Conservation (phyloP, 2,888 invertebrate genomes). For the Andrena hattorfiana region DNA sequence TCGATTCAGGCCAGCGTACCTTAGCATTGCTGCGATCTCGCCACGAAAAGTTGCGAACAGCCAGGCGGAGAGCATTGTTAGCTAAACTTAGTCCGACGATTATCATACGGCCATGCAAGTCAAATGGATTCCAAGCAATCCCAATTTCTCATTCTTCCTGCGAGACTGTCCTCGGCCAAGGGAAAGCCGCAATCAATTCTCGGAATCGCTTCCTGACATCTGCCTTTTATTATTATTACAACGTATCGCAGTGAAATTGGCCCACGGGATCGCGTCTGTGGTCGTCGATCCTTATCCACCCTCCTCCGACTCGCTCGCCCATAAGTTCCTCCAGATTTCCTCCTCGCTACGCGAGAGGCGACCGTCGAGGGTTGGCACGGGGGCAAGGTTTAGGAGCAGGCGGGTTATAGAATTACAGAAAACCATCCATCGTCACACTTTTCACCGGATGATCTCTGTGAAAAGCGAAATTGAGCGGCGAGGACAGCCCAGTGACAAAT, state of each 20-base stretch:
- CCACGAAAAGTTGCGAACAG: conserved; percentile 5
- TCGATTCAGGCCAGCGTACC: not conserved
- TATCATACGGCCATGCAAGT: conserved; percentile 54
- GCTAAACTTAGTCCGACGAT: conserved; percentile 32
- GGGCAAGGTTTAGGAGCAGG: not conserved
- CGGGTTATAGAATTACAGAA: not conserved
- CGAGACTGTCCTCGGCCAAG: not conserved
- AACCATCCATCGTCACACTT: not conserved
- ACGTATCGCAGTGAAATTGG: not conserved
- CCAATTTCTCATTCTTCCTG: conserved; percentile 9
- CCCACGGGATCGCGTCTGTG: not conserved
- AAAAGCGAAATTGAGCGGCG: conserved; percentile 21
- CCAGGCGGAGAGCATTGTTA: conserved; percentile 5
- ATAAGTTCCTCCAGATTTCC: not conserved
- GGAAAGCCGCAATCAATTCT: conserved; percentile 20
- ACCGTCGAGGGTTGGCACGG: too few species aligned
- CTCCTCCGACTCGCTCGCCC: not conserved
- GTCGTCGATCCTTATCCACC: too few species aligned
- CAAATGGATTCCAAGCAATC: conserved; percentile 38
- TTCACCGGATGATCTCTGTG: not conserved
- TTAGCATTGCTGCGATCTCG: not conserved
- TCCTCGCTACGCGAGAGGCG: not conserved
- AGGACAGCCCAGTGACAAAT: not conserved
- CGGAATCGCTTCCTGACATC: not conserved
- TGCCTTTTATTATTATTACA: conserved; percentile 5